These are phyloP conservation scores for Amphiduros pacificus DNA, from an alignment of 2,888 invertebrate genomes.

Conservation along the genomic window DNA sequence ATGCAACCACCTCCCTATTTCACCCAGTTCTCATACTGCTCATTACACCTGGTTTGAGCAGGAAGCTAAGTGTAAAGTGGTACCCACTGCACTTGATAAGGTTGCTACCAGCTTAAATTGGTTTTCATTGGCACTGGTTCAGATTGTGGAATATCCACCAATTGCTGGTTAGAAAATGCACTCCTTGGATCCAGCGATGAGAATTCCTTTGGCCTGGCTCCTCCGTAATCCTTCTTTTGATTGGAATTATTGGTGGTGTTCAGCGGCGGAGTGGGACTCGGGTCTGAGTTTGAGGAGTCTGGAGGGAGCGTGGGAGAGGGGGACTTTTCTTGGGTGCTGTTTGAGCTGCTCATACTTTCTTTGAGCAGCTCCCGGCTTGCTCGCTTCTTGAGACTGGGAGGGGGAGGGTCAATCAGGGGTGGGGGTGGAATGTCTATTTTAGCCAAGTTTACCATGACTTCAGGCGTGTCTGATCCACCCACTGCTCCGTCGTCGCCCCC, in stretches of 20 bases:
- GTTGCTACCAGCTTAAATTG: no score
- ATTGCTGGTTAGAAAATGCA: no score
- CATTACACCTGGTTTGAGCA: no score
- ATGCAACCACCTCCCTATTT: no score
- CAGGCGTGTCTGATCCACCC: not conserved
- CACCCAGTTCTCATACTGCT: no score
- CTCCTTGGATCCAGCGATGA: conserved; percentile 2
- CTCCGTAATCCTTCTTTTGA: conserved; percentile 11
- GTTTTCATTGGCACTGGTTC: no score
- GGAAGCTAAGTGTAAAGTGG: no score
- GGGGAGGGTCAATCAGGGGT: not conserved
- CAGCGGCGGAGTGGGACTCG: no score
- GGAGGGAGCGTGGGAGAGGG: not conserved
- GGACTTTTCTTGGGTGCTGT: not conserved
- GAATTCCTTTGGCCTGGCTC: conserved; percentile 13
- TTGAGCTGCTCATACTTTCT: not conserved
- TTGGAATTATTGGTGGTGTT: conserved; percentile 23
- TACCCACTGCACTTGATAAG: no score
- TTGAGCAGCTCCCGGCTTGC: not conserved
- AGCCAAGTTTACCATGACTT: not conserved
- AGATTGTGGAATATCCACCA: no score
- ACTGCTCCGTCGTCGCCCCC: not conserved
- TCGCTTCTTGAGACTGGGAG: not conserved
- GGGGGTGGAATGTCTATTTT: not conserved
- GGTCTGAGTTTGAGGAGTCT: not conserved